Evolutionary conservation across 2,888 invertebrate species (phyloP).

Genomic region (Drosophila hamatofila): DNA sequence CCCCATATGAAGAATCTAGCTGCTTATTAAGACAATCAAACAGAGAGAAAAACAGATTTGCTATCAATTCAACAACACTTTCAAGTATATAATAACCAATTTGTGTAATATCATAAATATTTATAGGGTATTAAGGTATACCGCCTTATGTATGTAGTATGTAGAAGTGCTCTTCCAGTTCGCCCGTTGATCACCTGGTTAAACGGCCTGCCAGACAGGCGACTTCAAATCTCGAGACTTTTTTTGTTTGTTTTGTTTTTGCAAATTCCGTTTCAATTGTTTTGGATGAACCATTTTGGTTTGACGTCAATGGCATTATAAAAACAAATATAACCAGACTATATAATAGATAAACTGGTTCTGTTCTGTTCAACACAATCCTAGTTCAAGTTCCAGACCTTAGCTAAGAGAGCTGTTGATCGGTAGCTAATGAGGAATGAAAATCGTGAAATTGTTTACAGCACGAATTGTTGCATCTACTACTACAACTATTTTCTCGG

Average conservation of each 20-base stretch:
- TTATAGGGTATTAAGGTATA: slow-evolving; percentile 39
- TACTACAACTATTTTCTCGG: not conserved
- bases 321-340: slow-evolving; percentile 60
- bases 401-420: slow-evolving; percentile 7
- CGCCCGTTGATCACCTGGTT: slow-evolving; percentile 20
- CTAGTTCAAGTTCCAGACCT: slow-evolving; percentile 27
- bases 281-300: slow-evolving; percentile 59
- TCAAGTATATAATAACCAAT: slow-evolving; percentile 29
- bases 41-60: not conserved
- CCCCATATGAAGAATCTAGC: not conserved
- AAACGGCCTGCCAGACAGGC: slow-evolving; percentile 13
- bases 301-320: slow-evolving; percentile 77
- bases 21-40: not conserved
- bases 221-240: slow-evolving; percentile 49
- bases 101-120: slow-evolving; percentile 50
- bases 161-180: slow-evolving; percentile 18
- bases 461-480: slow-evolving; percentile 32
- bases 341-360: slow-evolving; percentile 54
- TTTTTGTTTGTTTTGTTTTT: slow-evolving; percentile 55
- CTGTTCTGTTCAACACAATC: slow-evolving; percentile 2
- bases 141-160: too few species aligned
- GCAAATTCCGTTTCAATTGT: slow-evolving; percentile 64
- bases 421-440: slow-evolving; percentile 10
- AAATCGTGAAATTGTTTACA: slow-evolving; percentile 53
- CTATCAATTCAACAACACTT: not conserved